phyloP scores from a whole-genome alignment of 2,888 invertebrate species.

The Coleophora deauratella region DNA sequence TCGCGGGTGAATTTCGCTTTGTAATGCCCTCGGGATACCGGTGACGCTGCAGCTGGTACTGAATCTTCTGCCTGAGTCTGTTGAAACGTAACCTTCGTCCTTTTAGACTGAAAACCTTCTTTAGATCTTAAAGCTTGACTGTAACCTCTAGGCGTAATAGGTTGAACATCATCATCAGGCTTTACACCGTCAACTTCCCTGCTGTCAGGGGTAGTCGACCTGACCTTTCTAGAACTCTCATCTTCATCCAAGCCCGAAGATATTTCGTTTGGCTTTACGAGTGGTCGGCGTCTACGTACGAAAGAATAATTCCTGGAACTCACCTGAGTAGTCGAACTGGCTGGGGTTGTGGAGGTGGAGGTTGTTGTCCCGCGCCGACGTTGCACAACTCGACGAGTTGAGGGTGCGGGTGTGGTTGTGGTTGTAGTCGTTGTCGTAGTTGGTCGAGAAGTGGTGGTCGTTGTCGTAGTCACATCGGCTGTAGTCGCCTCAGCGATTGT shows the following conservation, averaged over 20 bases:
- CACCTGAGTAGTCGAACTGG: conserved; percentile 61
- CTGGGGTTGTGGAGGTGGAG: conserved; percentile 29
- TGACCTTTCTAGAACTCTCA: conserved; percentile 46
- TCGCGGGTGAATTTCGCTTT: conserved; percentile 49
- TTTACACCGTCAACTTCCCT: conserved; percentile 40
- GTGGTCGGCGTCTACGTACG: conserved; percentile 54
- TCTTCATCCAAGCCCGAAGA: conserved; percentile 45
- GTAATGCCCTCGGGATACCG: conserved; percentile 44
- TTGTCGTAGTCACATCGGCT: conserved; percentile 33
- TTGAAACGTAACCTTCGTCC: conserved; percentile 40
- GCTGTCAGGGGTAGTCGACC: conserved; percentile 67
- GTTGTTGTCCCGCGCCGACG: conserved; percentile 14
- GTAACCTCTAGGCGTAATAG: too few relatives aligned
- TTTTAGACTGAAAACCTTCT: conserved; percentile 17
- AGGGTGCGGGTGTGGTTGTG: conserved; percentile 27
- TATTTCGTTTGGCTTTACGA: conserved; percentile 55
- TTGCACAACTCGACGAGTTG: conserved; percentile 28
- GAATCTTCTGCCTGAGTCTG: conserved; percentile 43
- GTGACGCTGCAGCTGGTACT: conserved; percentile 51
- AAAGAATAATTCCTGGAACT: conserved; percentile 71
- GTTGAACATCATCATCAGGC: conserved; percentile 8
- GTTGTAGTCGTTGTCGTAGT: conserved; percentile 31
- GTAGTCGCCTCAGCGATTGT: conserved; percentile 31
- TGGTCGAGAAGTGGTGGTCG: conserved; percentile 31
- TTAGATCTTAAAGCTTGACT: too few relatives aligned